Base-by-base conservation (phyloP, 2,888 invertebrate species). In the Andrena hattorfiana region DNA sequence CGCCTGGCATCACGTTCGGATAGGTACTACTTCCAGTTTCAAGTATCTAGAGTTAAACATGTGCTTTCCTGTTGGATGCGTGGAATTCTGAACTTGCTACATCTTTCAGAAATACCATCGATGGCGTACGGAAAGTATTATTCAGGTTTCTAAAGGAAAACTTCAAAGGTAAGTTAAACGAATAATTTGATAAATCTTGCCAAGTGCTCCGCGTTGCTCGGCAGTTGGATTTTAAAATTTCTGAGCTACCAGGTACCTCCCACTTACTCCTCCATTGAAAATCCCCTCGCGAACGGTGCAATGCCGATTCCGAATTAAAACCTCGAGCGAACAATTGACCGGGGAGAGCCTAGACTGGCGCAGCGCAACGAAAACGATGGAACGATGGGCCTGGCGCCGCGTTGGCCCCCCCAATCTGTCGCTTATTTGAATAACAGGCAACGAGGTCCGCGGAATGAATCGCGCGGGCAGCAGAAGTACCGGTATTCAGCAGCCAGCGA, bases 401-500 rank as follows among this genome's bases (percentile, higher is more conserved):
- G 59, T 54, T 73, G 20, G 2, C 68, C 73, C 54, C 54, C n/a
- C 28, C 70, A 67, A 76, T 78, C 64, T 54, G 79, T 76, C 73
- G 81, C 62, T 72, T 72, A 72, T 85, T 84, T 80, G 85, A 84
- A 79, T 77, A 84, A 76, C 84, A 75, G 56, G 69, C 72, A 73
- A 72, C 74, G 79, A 62, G 72, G 70, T 72, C 64, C 81, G 80
- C 83, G 80, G 70, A 86, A 87, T 87, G 85, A 89, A 80, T 83
- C 81, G 84, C 74, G 85, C 71, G 83, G 64, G 62, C 79, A 62
- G 71, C 81, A 82, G 85, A 85, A 85, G 88, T 87, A 81, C 74
- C 78, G 88, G 86, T 77, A 80, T 87, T 87, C 86, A 76, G 78
- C 74, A 85, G 78, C 84, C 74, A 74, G 84, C 83, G 87, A 84